phyloP scores from a whole-genome alignment of 2,888 invertebrate species.

The Sericinus montela region DNA sequence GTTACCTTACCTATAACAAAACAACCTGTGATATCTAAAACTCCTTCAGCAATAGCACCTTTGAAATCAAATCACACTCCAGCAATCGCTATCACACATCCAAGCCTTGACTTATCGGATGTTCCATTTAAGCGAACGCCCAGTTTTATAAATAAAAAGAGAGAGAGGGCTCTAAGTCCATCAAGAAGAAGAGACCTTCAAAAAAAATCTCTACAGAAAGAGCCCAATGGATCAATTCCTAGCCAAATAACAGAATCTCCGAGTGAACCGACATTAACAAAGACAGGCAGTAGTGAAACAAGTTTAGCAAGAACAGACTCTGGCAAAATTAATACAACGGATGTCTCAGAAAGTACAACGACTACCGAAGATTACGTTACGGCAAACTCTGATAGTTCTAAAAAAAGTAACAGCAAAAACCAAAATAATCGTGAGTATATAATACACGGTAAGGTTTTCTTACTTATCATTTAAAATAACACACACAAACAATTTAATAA shows the following conservation, averaged over 20 bases:
- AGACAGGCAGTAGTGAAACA: slow-evolving; percentile 60
- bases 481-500: no score
- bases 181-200: slow-evolving; percentile 71
- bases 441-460: no score
- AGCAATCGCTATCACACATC: slow-evolving; percentile 80
- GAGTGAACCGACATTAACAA: slow-evolving; percentile 49
- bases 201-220: slow-evolving; percentile 59
- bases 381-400: slow-evolving; percentile 88
- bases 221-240: slow-evolving; percentile 63
- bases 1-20: slow-evolving; percentile 67
- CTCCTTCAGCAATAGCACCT: slow-evolving; percentile 44
- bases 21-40: slow-evolving; percentile 65
- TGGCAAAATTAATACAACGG: slow-evolving; percentile 84
- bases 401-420: slow-evolving; percentile 77
- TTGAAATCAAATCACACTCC: slow-evolving; percentile 65
- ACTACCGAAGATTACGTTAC: slow-evolving; percentile 93
- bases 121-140: slow-evolving; percentile 70
- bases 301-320: slow-evolving; percentile 85
- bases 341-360: slow-evolving; percentile 92
- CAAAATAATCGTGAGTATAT: slow-evolving; percentile 61
- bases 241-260: slow-evolving; percentile 61
- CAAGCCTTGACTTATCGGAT: slow-evolving; percentile 70
- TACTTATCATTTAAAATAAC: no score
- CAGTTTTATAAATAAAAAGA: slow-evolving; percentile 72
- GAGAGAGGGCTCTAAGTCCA: slow-evolving; percentile 73